Evolutionary conservation across 1,140 invertebrate species (phyloP), one percentile per base, ranked within the genome.

Genomic region (Cotesia typhae): DNA sequence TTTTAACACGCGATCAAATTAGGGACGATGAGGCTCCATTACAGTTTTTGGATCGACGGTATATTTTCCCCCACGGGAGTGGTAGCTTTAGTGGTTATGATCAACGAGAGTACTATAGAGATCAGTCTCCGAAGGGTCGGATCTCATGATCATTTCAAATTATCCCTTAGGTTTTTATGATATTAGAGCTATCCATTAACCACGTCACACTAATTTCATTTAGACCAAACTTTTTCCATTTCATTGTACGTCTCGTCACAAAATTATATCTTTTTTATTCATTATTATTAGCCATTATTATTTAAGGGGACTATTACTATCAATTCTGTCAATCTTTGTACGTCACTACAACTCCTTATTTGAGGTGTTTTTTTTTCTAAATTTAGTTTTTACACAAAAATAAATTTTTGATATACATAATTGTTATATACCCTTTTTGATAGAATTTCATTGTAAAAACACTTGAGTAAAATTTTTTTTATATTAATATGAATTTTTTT

Each of bases 1-100:
- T 66, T 12, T 20, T 66, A 52, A 41, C 41, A 52, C 64, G 64
- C 64, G 20, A 66, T 51, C n/a, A 37, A 52, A 66, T 66, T 66
- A 66, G 52, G 17, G 20, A 14, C 14, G 35, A 35, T 55, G 12
- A 17, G 53, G 12, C n/a, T 55, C 5, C 53, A 5, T n/a, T 55
- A 55, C 12, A 55, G 53, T n/a, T 55, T 5, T 55, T 55, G 53
- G 53, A 55, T 55, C 53, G 17, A 55, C n/a, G 53, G 6, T 47
- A 55, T 55, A 7, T 17, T 55, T n/a, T n/a, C 6, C 17, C 53
- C 17, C 53, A 55, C 12, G 53, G 53, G 53, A 55, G 53, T 55
- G 53, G 53, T n/a, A 47, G 10, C 41, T 47, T 9, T 47, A 47
- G 41, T 47, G 10, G 41, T 55, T 55, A 14, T 55, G 53, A 55